phyloP scores from a whole-genome alignment of 2,888 invertebrate species.

The Calameuta pallipes region DNA sequence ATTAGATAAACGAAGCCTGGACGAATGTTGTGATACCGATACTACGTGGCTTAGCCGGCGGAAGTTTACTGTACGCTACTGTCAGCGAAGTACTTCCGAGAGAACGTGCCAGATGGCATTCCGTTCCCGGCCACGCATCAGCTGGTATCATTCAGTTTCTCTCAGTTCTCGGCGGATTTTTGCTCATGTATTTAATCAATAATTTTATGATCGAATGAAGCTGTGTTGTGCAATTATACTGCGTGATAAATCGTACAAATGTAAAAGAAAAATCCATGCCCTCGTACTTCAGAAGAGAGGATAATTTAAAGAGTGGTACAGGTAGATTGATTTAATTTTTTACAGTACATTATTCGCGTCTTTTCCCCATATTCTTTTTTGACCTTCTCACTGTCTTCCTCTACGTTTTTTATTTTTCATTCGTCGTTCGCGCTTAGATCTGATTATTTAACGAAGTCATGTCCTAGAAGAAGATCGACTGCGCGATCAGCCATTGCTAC shows the following conservation, averaged over 20 bases:
- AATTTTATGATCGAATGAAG: conserved; percentile 70
- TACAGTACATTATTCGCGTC: neutral
- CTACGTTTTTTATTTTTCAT: neutral
- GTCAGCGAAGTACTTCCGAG: conserved; percentile 82
- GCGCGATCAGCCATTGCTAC: conserved; percentile 76
- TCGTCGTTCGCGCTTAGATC: neutral
- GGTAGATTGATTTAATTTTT: neutral
- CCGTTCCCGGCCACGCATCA: conserved; percentile 60
- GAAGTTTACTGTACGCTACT: conserved; percentile 81
- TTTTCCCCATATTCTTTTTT: neutral
- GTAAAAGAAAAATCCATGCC: neutral
- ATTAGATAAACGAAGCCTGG: conserved; percentile 32
- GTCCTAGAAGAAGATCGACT: conserved; percentile 68
- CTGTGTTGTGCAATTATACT: neutral
- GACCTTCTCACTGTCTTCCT: neutral
- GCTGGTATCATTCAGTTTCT: conserved; percentile 76
- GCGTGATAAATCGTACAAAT: neutral
- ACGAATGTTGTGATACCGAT: conserved; percentile 33
- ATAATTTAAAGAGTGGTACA: neutral
- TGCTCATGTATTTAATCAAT: conserved; percentile 73
- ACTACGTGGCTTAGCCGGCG: conserved; percentile 77
- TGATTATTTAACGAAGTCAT: neutral
- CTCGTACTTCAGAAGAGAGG: neutral
- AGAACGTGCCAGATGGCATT: conserved; percentile 80
- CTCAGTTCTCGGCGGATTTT: conserved; percentile 73